Base-by-base conservation (phyloP, 2,797 vertebrate genomes). In the Falco peregrinus region DNA sequence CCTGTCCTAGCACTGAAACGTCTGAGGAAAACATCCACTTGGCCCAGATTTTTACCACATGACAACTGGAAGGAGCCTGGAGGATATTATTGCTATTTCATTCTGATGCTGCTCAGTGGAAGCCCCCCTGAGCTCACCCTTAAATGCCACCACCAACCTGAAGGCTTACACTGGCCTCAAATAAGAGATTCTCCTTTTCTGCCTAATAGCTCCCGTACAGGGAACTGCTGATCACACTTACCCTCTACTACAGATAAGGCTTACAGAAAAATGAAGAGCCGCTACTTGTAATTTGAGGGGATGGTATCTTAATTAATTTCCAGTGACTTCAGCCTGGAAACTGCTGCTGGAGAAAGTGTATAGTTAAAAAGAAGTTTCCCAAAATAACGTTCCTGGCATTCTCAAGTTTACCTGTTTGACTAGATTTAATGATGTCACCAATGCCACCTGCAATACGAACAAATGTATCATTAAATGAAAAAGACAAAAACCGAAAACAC, bases 1-100 rank as follows among this genome's bases (percentile, higher is more conserved):
- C 29, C 70, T 54, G 35, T 74, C 20, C 64, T 37, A 15, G 1
- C 0, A 0, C 41, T 85, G 37, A 20, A 3, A 73, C 67, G 22
- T 70, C 51, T 33, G 10, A 71, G 18, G 22, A 79, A 85, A 89
- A 61, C 1, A 3, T 33, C 54, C 48, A 33, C 18, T 50, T 21
- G 6, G 47, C 39, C 60, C 64, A 77, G 35, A 83, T n/a, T 78
- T 75, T 80, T 28, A 57, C 26, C 37, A 70, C 21, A 22, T 4
- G 29, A 21, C 78, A 94, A 60, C 5, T 60, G 39, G 39, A 67
- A 92, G 39, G 6, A 87, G 26, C n/a, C 51, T 57, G 25, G 20
- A 83, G 59, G 19, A 85, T 25, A 82, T 39, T 76, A 3, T 61
- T 88, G 21, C 33, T 54, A 39, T 39, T 67, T 87, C 15, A 53